Evolutionary conservation across 2,888 invertebrate species (phyloP).

Genomic region (Julus scanicus): DNA sequence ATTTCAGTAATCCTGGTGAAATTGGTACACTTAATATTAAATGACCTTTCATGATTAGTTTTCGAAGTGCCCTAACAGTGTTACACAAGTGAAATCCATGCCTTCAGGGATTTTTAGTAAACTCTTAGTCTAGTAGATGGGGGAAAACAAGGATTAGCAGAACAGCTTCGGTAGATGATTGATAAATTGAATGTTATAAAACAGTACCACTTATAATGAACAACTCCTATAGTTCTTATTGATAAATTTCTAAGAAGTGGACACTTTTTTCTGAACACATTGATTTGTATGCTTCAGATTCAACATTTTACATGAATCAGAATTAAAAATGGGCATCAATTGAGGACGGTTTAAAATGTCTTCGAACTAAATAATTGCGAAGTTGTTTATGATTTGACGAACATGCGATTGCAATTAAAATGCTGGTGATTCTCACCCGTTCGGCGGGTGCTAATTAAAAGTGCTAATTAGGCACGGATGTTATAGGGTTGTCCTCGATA

Average conservation of each 20-base stretch:
- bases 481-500: neutral
- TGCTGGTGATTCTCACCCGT: neutral
- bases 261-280: neutral
- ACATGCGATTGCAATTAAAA: neutral
- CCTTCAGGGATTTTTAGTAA: neutral
- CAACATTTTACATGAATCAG: neutral
- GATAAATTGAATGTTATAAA: no score
- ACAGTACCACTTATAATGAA: no score
- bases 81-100: neutral
- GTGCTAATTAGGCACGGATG: conserved; percentile 6
- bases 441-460: neutral
- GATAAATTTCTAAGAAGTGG: neutral
- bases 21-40: neutral
- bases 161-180: neutral
- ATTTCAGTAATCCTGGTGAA: conserved; percentile 9
- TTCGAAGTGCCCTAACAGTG: no score
- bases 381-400: neutral
- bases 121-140: neutral
- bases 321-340: neutral
- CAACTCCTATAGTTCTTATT: no score
- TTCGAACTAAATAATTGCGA: conserved; percentile 9
- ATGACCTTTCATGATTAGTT: neutral
- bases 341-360: neutral
- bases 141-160: neutral
- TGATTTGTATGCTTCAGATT: neutral